phyloP scores from a whole-genome alignment of 1,140 invertebrate species.

The Cyclargus thomasi region DNA sequence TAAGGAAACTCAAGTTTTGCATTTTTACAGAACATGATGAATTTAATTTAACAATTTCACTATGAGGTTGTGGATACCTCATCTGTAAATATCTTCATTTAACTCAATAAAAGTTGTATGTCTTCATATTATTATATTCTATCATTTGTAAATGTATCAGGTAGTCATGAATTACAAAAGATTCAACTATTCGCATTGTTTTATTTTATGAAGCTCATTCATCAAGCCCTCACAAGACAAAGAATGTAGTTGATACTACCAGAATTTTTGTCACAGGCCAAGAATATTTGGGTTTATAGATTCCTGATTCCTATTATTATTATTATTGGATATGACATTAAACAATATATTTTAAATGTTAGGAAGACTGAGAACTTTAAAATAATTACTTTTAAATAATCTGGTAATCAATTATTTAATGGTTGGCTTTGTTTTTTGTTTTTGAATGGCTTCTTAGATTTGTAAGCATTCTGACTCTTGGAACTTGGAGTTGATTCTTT shows the following conservation, averaged over 20 bases:
- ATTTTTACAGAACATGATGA: not conserved
- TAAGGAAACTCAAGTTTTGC: not conserved
- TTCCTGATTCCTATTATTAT: no score
- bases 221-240: not conserved
- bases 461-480: conserved; percentile 45
- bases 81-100: conserved; percentile 4
- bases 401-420: conserved; percentile 15
- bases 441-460: conserved; percentile 56
- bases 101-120: not conserved
- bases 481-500: conserved; percentile 34
- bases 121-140: conserved; percentile 9
- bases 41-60: not conserved
- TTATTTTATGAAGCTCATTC: conserved; percentile 9
- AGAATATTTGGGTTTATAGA: not conserved
- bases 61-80: not conserved
- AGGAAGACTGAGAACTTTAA: no score
- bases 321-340: no score
- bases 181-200: conserved; percentile 7
- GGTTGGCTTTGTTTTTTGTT: conserved; percentile 41
- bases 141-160: conserved; percentile 17
- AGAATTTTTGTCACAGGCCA: not conserved
- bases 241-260: not conserved
- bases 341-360: no score
- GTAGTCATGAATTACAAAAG: conserved; percentile 6
- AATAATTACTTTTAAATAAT: no score